Evolutionary conservation across 2,888 invertebrate genomes (phyloP), one percentile per base, ranked within the genome.

Genomic region (Nebria brevicollis): DNA sequence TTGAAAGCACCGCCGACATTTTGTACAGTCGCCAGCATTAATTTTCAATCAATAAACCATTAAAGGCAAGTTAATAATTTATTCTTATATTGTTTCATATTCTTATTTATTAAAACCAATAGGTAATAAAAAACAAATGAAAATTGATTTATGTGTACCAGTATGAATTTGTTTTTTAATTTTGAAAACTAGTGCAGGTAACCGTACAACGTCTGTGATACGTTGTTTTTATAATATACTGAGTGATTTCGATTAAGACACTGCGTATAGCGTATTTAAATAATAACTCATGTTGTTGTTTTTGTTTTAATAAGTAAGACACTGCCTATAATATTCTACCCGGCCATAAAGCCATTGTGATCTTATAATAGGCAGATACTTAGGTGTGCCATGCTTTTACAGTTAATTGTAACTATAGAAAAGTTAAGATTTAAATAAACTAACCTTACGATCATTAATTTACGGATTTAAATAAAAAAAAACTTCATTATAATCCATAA

Each of bases 361-460:
- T 81, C 72, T 77, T 73, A 77, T 43, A 43, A 78, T 76, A 86
- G 86, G 86, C 86, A 85, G 85, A 85, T 84, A 85, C 85, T 82
- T 85, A 83, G 85, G 85, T 86, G 86, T 86, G 86, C 86, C 86
- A 86, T 85, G 85, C 84, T 83, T 85, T 83, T 83, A 85, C 79
- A 83, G 75, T 78, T 83, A 82, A 74, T 74, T 72, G 15, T 82
- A 66, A 75, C 75, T n/a, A 68, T 65, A 77, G 72, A 75, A 77
- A 82, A 34, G 65, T 75, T 75, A 73, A 76, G 75, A 74, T 83
- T 79, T 72, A n/a, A 76, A 77, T 82, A 82, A 82, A 82, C 54
- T 80, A 81, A 83, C 20, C 41, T 75, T 73, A 66, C 26, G 11
- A 26, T 20, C 64, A 68, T 82, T 74, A 73, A 66, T 82, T 65